phyloP scores from a whole-genome alignment of 2,888 invertebrate genomes.

The Biston betularia region DNA sequence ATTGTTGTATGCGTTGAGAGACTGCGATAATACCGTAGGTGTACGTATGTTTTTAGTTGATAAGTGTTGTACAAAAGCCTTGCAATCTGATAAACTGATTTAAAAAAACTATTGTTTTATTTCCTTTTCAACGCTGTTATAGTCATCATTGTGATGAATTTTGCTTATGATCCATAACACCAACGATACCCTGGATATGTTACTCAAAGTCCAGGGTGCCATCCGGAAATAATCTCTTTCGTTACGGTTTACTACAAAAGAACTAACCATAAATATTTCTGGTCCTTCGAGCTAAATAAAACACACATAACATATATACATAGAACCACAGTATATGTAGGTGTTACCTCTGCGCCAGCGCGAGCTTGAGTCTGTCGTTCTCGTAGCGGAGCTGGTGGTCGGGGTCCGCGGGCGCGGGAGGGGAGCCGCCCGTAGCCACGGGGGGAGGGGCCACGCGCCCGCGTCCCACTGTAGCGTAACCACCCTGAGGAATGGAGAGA shows the following conservation, averaged over 20 bases:
- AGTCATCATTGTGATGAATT: too few species aligned
- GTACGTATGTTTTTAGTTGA: slow-evolving; percentile 54
- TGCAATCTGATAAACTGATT: slow-evolving; percentile 62
- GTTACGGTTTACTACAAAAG: too few species aligned
- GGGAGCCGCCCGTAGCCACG: slow-evolving; percentile 50
- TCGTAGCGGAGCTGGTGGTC: slow-evolving; percentile 98
- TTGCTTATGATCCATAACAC: too few species aligned
- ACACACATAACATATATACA: too few species aligned
- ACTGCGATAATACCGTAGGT: slow-evolving; percentile 45
- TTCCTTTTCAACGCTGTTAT: background rate
- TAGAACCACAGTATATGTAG: background rate
- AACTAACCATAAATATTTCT: background rate
- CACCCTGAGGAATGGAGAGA: slow-evolving; percentile 53
- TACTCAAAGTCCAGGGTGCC: too few species aligned
- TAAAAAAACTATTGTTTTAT: slow-evolving; percentile 27
- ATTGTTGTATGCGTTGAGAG: slow-evolving; percentile 40
- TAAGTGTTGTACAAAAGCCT: slow-evolving; percentile 79
- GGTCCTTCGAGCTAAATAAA: background rate
- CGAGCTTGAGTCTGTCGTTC: slow-evolving; percentile 97
- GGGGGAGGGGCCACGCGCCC: slow-evolving; percentile 54
- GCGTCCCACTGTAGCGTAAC: slow-evolving; percentile 78
- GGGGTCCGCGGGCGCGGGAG: slow-evolving; percentile 67
- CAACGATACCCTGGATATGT: too few species aligned
- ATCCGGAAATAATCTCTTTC: too few species aligned
- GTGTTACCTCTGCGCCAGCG: slow-evolving; percentile 93